phyloP scores from a whole-genome alignment of 2,113 vertebrate genomes.

The Grus americana region DNA sequence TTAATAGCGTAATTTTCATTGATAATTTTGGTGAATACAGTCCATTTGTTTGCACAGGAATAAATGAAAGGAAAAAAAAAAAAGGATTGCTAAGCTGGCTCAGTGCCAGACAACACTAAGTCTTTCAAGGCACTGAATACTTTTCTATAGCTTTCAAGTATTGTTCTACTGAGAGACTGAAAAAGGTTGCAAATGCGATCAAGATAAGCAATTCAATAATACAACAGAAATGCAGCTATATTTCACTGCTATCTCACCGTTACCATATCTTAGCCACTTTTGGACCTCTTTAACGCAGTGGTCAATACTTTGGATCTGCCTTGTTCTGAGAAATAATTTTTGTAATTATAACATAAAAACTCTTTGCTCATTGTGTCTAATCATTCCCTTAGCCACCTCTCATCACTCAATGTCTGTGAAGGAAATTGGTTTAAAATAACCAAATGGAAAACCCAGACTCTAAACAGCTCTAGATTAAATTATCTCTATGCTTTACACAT shows the following conservation, averaged over 20 bases:
- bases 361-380: neutral
- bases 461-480: constrained; percentile 4
- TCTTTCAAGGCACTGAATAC: constrained; percentile 34
- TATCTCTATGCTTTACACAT: neutral
- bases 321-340: neutral
- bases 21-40: neutral
- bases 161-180: constrained; percentile 1
- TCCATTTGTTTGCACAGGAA: constrained; percentile 9
- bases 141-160: neutral
- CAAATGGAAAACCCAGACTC: neutral
- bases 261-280: neutral
- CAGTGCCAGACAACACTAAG: neutral
- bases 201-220: constrained; percentile 38
- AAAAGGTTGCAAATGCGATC: constrained; percentile 25
- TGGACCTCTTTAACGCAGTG: neutral
- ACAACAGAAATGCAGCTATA: constrained; percentile 20
- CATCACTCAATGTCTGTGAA: neutral
- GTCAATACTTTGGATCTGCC: neutral
- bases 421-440: constrained; percentile 30
- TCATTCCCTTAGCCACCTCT: neutral
- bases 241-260: constrained; percentile 1
- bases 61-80: neutral
- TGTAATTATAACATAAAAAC: neutral
- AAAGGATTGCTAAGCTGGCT: neutral
- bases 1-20: neutral